Evolutionary conservation across 2,797 vertebrate species (phyloP).

Genomic region (Austrolebias charrua): DNA sequence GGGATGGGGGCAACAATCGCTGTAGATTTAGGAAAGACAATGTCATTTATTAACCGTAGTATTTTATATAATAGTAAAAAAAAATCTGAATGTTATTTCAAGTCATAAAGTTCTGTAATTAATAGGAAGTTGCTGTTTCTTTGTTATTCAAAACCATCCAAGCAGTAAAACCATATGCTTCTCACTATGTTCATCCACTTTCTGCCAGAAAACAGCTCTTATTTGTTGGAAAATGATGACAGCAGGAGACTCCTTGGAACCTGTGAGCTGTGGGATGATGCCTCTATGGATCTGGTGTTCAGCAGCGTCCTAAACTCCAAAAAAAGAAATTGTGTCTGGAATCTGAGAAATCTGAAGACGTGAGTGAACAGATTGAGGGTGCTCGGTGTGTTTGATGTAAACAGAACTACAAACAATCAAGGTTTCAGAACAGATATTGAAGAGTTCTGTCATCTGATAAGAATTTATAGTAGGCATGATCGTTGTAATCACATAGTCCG

Average conservation of each 20-base stretch:
- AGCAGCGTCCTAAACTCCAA: background rate
- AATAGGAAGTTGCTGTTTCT: background rate
- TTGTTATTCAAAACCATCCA: background rate
- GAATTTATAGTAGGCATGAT: conserved; percentile 2
- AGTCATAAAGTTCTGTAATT: background rate
- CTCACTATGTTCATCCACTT: too few relatives aligned
- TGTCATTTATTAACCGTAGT: too few relatives aligned
- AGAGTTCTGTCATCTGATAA: conserved; percentile 1
- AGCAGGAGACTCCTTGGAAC: background rate
- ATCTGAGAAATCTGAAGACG: background rate
- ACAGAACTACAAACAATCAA: background rate
- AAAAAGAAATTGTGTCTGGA: background rate
- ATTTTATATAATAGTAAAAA: background rate
- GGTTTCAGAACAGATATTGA: background rate
- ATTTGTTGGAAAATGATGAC: background rate
- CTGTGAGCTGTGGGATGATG: background rate
- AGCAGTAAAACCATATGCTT: background rate
- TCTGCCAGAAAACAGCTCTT: background rate
- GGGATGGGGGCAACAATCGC: too few relatives aligned
- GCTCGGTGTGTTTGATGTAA: background rate
- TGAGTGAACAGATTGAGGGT: background rate
- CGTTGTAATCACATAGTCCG: background rate
- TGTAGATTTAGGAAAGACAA: too few relatives aligned
- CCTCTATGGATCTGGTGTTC: background rate
- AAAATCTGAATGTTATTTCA: background rate